A percentile compares a stretch with the other conserved stretches of the same genome.
These are phyloP conservation scores for Tetragonisca angustula DNA, from an alignment of 2,888 invertebrate species.

Conservation along the genomic window DNA sequence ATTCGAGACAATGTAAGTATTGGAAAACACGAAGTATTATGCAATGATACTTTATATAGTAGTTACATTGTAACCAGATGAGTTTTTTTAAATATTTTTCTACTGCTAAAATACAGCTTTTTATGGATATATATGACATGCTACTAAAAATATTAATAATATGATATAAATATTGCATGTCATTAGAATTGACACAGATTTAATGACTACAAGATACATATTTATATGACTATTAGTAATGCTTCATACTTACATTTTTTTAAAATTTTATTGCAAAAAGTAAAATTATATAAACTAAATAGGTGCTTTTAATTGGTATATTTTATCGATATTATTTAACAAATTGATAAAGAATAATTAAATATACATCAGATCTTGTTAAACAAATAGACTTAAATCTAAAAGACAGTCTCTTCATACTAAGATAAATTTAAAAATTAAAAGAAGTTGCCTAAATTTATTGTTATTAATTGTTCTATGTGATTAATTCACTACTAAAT, in stretches of 20 bases:
- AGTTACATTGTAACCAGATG: conserved; percentile 43
- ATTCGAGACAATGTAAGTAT: conserved; percentile 42
- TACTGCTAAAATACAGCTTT: conserved; percentile 51
- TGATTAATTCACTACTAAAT: conserved; percentile 35
- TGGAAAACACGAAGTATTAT: conserved; percentile 50
- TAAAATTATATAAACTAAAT: conserved; percentile 44
- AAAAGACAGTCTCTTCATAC: conserved; percentile 61
- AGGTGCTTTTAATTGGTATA: conserved; percentile 32
- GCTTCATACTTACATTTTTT: conserved; percentile 46
- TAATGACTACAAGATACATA: conserved; percentile 56
- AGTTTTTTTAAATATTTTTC: conserved; percentile 41
- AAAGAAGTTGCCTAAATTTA: conserved; percentile 28
- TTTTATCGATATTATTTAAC: conserved; percentile 28
- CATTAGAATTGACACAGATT: conserved; percentile 59
- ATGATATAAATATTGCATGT: conserved; percentile 47
- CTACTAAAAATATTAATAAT: conserved; percentile 54
- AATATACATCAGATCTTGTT: conserved; percentile 46
- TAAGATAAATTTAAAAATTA: conserved; percentile 46
- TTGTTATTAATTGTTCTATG: conserved; percentile 19
- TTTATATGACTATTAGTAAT: conserved; percentile 53
- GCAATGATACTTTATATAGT: conserved; percentile 27
- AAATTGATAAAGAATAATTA: conserved; percentile 37
- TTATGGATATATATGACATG: conserved; percentile 42
- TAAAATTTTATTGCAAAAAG: conserved; percentile 41
- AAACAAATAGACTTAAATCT: conserved; percentile 43